A percentile compares a stretch with the other conserved stretches of the same genome.
Conservation (phyloP, 2,113 vertebrate genomes). For the Lepisosteus osseus region DNA sequence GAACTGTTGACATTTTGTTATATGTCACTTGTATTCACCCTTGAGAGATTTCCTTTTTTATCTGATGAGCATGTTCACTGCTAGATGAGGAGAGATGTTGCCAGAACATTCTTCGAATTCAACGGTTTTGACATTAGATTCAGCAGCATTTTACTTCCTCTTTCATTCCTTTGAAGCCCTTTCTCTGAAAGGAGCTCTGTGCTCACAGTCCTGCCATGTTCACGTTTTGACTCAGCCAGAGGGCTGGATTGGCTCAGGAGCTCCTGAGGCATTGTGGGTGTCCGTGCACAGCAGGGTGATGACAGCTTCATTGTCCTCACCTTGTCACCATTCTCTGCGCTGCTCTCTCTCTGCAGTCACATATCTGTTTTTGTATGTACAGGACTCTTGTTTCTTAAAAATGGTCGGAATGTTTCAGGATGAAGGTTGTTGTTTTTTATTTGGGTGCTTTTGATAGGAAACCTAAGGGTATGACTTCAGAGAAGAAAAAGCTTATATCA, state of each 20-base stretch:
- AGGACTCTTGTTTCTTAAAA: not conserved
- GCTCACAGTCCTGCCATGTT: constrained; percentile 45
- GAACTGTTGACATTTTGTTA: not conserved
- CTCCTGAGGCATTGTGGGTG: constrained; percentile 31
- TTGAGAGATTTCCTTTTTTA: constrained; percentile 12
- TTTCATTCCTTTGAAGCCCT: constrained; percentile 22
- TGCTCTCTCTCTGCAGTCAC: not conserved
- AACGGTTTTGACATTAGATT: constrained; percentile 49
- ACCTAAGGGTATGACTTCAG: constrained; percentile 13
- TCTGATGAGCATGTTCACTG: constrained; percentile 33
- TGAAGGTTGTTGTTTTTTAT: no score
- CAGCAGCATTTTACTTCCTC: constrained; percentile 41
- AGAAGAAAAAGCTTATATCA: constrained; percentile 29
- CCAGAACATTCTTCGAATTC: constrained; percentile 34
- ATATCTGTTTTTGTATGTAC: not conserved
- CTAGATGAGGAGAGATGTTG: constrained; percentile 24
- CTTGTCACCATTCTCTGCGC: not conserved
- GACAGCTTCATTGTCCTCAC: constrained; percentile 26
- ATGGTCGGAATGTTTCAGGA: not conserved
- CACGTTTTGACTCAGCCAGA: constrained; percentile 40
- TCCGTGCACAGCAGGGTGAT: constrained; percentile 36
- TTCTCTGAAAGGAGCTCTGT: constrained; percentile 40
- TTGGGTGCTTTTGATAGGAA: no score
- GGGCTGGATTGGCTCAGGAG: constrained; percentile 22
- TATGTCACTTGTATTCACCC: not conserved